A percentile compares a stretch with the other conserved stretches of the same genome.
Conservation (phyloP, 2,888 invertebrate genomes). For the Dryobota labecula region DNA sequence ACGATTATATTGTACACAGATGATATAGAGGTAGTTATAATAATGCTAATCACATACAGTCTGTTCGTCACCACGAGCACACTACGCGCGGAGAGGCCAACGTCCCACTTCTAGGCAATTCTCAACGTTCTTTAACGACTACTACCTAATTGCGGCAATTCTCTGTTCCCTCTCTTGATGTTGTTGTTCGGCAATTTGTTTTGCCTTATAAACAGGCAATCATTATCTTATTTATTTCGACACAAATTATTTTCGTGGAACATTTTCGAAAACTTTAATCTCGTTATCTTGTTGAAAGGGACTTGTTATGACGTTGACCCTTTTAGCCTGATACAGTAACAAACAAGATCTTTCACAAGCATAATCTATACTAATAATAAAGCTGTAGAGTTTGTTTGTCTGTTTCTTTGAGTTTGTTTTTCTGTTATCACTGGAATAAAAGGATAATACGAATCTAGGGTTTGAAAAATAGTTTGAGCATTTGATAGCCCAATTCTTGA, state of each 20-base stretch:
- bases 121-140: too few species aligned
- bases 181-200: slow-evolving; percentile 28
- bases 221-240: slow-evolving; percentile 22
- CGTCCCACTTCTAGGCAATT: background rate
- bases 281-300: slow-evolving; percentile 31
- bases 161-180: slow-evolving; percentile 4
- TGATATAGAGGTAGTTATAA: background rate
- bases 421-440: too few species aligned
- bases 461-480: too few species aligned
- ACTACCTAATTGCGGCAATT: background rate
- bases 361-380: background rate
- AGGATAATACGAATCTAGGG: too few species aligned
- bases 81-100: background rate
- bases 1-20: background rate
- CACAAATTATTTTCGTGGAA: slow-evolving; percentile 29
- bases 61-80: background rate
- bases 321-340: slow-evolving; percentile 6
- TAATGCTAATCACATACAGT: slow-evolving; percentile 12
- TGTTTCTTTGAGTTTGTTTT: too few species aligned
- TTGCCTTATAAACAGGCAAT: slow-evolving; percentile 5
- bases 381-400: too few species aligned
- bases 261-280: slow-evolving; percentile 15
- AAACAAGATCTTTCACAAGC: slow-evolving; percentile 19
- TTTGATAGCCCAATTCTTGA: too few species aligned
- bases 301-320: slow-evolving; percentile 30